Evolutionary conservation across 2,113 vertebrate species (phyloP).

Genomic region (Notiomystis cincta): DNA sequence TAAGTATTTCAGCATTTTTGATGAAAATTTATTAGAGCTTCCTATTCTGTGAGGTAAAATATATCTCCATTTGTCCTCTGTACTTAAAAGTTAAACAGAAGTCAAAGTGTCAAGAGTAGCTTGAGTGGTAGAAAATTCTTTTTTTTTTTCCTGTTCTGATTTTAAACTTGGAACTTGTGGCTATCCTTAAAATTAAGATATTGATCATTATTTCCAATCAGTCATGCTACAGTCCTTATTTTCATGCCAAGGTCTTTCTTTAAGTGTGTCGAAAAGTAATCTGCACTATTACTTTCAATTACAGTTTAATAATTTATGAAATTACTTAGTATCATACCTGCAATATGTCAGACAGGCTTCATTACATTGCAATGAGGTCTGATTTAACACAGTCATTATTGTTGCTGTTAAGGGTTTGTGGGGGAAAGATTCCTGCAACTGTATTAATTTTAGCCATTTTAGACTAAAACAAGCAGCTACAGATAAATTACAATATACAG

Average conservation of each 20-base stretch:
- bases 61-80: background rate
- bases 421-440: constrained; percentile 51
- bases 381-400: constrained; percentile 76
- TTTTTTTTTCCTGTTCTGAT: background rate
- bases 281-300: constrained; percentile 75
- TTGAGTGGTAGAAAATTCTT: background rate
- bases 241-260: constrained; percentile 54
- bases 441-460: constrained; percentile 58
- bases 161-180: background rate
- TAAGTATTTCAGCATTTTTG: background rate
- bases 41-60: background rate
- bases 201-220: constrained; percentile 48
- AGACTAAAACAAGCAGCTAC: constrained; percentile 65
- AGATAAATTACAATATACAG: background rate
- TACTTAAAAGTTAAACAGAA: background rate
- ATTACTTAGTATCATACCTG: constrained; percentile 75
- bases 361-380: constrained; percentile 75
- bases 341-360: constrained; percentile 75
- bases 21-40: background rate
- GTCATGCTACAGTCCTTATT: constrained; percentile 51
- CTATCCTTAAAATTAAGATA: constrained; percentile 17
- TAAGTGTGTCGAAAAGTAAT: constrained; percentile 57
- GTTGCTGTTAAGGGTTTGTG: constrained; percentile 67
- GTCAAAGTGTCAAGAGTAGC: background rate
- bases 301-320: constrained; percentile 77